These are phyloP conservation scores for Barypeithes pellucidus DNA, from an alignment of 2,888 invertebrate genomes.

Conservation along the genomic window DNA sequence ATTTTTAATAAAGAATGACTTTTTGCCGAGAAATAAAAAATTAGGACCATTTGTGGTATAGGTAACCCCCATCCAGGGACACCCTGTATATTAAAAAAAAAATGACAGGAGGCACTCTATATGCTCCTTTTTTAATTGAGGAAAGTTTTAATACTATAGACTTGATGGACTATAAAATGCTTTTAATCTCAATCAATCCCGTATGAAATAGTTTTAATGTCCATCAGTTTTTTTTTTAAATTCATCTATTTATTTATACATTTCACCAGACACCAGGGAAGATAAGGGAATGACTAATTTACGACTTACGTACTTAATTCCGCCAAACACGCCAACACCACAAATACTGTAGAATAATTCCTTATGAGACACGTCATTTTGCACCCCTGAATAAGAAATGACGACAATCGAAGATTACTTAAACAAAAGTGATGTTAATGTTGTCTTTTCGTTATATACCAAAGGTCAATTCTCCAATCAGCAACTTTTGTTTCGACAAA, in stretches of 20 bases:
- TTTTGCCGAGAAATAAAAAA: too few species aligned
- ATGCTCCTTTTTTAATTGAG: too few species aligned
- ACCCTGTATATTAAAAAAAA: too few species aligned
- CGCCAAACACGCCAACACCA: conserved; percentile 2
- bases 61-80: too few species aligned
- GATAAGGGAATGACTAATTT: background rate
- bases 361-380: background rate
- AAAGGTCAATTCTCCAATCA: background rate
- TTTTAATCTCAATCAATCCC: too few species aligned
- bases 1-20: too few species aligned
- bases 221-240: background rate
- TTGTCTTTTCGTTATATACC: background rate
- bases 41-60: too few species aligned
- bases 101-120: too few species aligned
- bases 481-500: background rate
- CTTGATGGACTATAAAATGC: too few species aligned
- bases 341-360: background rate
- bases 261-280: background rate
- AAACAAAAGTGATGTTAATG: background rate
- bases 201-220: too few species aligned
- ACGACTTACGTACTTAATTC: conserved; percentile 16
- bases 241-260: too few species aligned
- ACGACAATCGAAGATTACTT: conserved; percentile 11
- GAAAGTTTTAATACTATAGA: too few species aligned
- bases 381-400: background rate